Conservation (phyloP, 2,888 invertebrate genomes). For the Sialis fuliginosa region DNA sequence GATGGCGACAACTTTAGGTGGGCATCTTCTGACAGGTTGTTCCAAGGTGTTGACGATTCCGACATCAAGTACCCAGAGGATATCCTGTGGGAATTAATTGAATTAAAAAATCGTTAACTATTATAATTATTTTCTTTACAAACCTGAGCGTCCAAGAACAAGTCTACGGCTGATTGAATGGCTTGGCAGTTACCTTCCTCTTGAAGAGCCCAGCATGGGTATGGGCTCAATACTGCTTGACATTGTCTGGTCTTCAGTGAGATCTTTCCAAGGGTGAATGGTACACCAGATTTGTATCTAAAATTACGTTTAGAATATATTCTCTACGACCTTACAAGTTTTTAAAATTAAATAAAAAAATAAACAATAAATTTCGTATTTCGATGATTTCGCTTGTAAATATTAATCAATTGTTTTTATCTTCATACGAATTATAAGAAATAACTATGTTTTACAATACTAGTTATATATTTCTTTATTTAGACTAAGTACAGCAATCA, state of each 20-base stretch:
- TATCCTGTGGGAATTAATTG: constrained; percentile 19
- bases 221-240: constrained; percentile 34
- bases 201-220: constrained; percentile 50
- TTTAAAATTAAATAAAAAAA: too few species aligned
- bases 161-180: constrained; percentile 49
- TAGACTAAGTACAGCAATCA: too few species aligned
- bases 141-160: constrained; percentile 37
- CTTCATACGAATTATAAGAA: too few species aligned
- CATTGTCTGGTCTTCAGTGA: constrained; percentile 31
- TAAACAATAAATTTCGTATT: too few species aligned
- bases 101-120: constrained; percentile 11
- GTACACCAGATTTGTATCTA: constrained; percentile 38
- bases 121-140: constrained; percentile 23
- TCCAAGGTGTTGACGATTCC: constrained; percentile 40
- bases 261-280: constrained; percentile 37
- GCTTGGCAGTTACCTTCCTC: constrained; percentile 51
- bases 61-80: constrained; percentile 40
- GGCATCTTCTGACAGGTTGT: constrained; percentile 34
- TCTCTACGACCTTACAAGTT: too few species aligned
- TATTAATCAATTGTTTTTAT: too few species aligned
- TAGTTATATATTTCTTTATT: too few species aligned
- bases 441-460: too few species aligned
- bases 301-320: neutral
- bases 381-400: too few species aligned
- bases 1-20: constrained; percentile 41